Conservation (phyloP, 2,113 vertebrate genomes). For the Plectropomus leopardus region DNA sequence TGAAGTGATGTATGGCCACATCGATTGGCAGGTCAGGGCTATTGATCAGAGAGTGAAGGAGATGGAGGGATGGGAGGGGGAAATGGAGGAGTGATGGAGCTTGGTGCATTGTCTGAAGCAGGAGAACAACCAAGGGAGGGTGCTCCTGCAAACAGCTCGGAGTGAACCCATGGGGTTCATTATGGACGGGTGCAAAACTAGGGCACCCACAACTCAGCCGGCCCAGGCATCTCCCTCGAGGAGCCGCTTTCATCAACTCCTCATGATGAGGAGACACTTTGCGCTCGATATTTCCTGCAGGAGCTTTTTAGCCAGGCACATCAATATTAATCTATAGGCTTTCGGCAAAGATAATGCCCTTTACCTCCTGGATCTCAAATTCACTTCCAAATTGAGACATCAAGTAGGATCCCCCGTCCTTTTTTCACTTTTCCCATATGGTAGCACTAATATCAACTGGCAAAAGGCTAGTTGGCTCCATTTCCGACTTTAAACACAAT, state of each 20-base stretch:
- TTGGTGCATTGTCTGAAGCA: conserved; percentile 46
- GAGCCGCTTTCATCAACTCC: conserved; percentile 47
- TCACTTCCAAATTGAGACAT: conserved; percentile 48
- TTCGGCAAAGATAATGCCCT: conserved; percentile 45
- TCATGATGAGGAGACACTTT: conserved; percentile 23
- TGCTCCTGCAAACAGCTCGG: not conserved
- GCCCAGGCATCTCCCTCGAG: not conserved
- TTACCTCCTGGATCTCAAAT: conserved; percentile 45
- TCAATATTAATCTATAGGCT: conserved; percentile 63
- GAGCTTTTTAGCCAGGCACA: conserved; percentile 40
- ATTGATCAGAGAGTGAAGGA: conserved; percentile 79
- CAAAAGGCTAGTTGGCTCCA: conserved; percentile 46
- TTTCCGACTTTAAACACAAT: conserved; percentile 58
- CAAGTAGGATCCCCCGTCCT: conserved; percentile 35
- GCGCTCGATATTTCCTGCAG: conserved; percentile 38
- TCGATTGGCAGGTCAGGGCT: conserved; percentile 75
- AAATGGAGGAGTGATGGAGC: conserved; percentile 36
- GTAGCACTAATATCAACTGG: conserved; percentile 33
- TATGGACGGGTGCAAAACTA: conserved; percentile 44
- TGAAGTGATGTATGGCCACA: conserved; percentile 82
- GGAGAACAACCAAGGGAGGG: conserved; percentile 3
- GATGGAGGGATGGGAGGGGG: conserved; percentile 33
- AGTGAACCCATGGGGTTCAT: conserved; percentile 28
- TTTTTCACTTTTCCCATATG: conserved; percentile 50
- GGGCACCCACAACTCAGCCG: conserved; percentile 28